phyloP scores from a whole-genome alignment of 2,113 vertebrate species.

The Atrichornis clamosus region DNA sequence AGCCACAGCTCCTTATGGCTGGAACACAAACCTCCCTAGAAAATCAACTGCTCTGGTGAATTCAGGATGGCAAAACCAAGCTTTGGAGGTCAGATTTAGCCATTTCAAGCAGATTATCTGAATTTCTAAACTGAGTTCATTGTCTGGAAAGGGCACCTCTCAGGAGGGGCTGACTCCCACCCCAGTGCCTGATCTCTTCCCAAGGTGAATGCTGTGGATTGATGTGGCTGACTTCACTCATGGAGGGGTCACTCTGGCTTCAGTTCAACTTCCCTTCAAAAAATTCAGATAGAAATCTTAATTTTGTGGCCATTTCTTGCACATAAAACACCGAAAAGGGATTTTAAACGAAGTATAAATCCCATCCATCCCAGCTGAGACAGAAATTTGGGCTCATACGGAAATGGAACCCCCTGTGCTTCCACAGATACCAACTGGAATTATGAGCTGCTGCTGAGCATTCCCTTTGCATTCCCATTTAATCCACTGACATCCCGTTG shows the following conservation, averaged over 20 bases:
- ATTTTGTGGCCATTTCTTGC: not conserved
- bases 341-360: not conserved
- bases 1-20: not conserved
- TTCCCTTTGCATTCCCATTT: not conserved
- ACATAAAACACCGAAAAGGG: fast-evolving
- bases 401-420: not conserved
- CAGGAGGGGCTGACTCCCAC: not conserved
- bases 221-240: not conserved
- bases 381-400: not conserved
- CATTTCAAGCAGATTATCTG: not conserved
- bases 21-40: not conserved
- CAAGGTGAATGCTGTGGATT: not conserved
- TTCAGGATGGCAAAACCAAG: not conserved
- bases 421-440: not conserved
- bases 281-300: not conserved
- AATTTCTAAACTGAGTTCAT: not conserved
- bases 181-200: not conserved
- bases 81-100: not conserved
- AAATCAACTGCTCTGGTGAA: not conserved
- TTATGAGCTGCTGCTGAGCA: not conserved
- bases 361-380: not conserved
- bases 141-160: not conserved
- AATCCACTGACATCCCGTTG: not conserved
- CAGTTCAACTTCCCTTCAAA: not conserved
- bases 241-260: not conserved